These are phyloP conservation scores for Parnassius orleans DNA, from an alignment of 2,888 invertebrate species.

Conservation along the genomic window DNA sequence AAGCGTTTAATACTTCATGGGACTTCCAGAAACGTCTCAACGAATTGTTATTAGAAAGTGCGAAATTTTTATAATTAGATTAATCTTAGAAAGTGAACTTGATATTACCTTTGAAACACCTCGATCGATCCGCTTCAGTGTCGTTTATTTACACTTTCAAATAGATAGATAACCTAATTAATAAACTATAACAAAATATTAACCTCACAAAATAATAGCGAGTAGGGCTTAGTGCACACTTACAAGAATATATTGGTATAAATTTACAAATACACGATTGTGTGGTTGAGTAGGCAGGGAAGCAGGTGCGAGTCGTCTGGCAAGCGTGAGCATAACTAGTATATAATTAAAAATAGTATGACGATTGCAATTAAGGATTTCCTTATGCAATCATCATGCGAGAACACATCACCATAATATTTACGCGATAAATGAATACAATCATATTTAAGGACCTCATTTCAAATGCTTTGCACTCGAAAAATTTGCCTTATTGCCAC, in stretches of 20 bases:
- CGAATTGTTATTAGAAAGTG: conserved; percentile 17
- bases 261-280: not conserved
- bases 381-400: no score
- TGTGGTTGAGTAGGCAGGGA: no score
- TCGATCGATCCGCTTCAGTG: conserved; percentile 13
- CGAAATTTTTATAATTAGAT: conserved; percentile 14
- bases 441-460: no score
- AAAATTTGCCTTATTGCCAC: no score
- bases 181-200: not conserved
- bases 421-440: no score
- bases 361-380: no score
- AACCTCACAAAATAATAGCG: not conserved
- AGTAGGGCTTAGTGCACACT: not conserved
- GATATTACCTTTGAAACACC: conserved; percentile 12
- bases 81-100: conserved; percentile 14
- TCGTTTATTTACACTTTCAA: conserved; percentile 14
- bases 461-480: no score
- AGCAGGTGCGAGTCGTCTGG: no score
- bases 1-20: conserved; percentile 11
- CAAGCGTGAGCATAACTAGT: no score
- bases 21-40: conserved; percentile 5
- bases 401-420: no score
- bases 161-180: conserved; percentile 2
- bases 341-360: no score
- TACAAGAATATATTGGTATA: not conserved